Evolutionary conservation across 2,888 invertebrate species (phyloP), one percentile per base, ranked within the genome.

Genomic region (Synanthedon vespiformis): DNA sequence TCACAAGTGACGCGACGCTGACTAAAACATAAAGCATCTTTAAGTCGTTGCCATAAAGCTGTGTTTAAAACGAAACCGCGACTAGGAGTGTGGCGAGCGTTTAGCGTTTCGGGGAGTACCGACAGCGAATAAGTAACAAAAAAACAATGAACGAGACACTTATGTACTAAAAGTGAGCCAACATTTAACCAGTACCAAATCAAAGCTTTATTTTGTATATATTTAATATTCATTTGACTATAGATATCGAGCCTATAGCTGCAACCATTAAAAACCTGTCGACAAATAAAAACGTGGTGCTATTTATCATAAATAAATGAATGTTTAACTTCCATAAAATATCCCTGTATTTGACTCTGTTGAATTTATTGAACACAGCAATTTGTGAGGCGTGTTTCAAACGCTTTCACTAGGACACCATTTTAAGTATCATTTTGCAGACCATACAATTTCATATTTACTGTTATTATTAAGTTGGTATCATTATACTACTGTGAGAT

Each of bases 261-360:
- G 16, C n/a, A n/a, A 48, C 52, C 10, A 34, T 34, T 22, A 13
- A 48, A 22, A 22, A 14, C 27, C 40, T 22, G 49, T 14, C 14
- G 47, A 27, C 48, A 48, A 48, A 48, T 48, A 8, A 48, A 34
- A 48, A 48, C 16, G 48, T 48, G 48, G 44, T 13, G 44, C 44
- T 44, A 44, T 44, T 44, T 34, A 10, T 44, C 13, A 44, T 44
- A 44, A 44, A 18, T 18, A 54, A 54, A 67, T 66, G 58, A 66
- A 73, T 67, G 64, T 76, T 34, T 73, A 74, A 70, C 70, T 74
- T 81, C 65, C 74, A 72, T 83, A 86, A 85, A 84, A 80, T 83
- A 85, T 86, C 86, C 86, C 85, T 86, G 85, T 86, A 86, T 86
- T 74, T 74, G 72, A 85, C 85, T 85, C 84, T 86, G 86, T 85